Evolutionary conservation across 2,888 invertebrate species (phyloP).

Genomic region (Lasioglossum vierecki): DNA sequence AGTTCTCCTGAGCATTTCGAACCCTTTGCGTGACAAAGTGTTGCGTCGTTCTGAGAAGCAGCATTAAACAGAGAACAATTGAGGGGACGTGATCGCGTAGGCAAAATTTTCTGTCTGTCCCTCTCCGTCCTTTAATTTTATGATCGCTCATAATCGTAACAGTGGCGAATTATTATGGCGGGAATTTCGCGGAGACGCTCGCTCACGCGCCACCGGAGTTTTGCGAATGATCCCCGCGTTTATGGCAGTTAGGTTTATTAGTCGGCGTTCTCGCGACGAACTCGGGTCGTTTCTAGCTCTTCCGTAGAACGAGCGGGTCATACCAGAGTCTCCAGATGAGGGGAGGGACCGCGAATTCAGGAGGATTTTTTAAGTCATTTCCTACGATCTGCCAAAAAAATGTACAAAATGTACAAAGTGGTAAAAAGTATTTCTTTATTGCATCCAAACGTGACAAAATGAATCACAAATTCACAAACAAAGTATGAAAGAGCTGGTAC

Average conservation of each 20-base stretch:
- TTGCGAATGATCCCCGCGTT: slow-evolving; percentile 74
- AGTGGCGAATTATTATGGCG: slow-evolving; percentile 78
- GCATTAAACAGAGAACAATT: slow-evolving; percentile 1
- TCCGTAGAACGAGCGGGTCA: background rate
- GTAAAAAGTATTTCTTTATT: no score
- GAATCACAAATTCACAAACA: no score
- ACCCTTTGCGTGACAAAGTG: background rate
- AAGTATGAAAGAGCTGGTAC: no score
- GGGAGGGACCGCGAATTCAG: no score
- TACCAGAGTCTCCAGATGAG: no score
- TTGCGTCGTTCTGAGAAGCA: slow-evolving; percentile 7
- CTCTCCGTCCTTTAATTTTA: slow-evolving; percentile 77
- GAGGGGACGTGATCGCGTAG: background rate
- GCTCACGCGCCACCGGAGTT: slow-evolving; percentile 60
- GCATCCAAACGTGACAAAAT: no score
- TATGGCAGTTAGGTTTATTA: slow-evolving; percentile 79
- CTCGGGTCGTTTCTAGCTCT: slow-evolving; percentile 15
- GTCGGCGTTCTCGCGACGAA: slow-evolving; percentile 50
- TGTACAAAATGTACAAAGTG: no score
- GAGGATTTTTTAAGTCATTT: no score
- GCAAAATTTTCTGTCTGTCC: slow-evolving; percentile 45
- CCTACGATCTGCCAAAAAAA: no score
- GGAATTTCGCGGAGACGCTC: slow-evolving; percentile 60
- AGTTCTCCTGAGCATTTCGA: background rate
- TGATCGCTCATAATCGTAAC: slow-evolving; percentile 77